A percentile compares a stretch with the other conserved stretches of the same genome.
phyloP scores from a whole-genome alignment of 1,140 invertebrate species.

The Octopus sinensis region DNA sequence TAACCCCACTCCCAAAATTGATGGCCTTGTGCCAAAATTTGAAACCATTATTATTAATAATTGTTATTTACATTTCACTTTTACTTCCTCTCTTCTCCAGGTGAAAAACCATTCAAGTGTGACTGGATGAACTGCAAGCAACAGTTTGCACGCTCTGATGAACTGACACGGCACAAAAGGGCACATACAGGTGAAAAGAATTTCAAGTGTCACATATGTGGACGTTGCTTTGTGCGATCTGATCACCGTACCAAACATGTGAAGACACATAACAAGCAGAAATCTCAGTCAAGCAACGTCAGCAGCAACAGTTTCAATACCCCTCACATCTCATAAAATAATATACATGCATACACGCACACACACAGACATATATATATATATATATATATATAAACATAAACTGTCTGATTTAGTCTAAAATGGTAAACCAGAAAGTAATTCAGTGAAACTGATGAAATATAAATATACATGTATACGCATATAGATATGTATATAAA shows the following conservation, averaged over 20 bases:
- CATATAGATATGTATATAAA: too few relatives aligned
- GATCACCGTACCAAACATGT: conserved; percentile 46
- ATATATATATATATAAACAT: background rate
- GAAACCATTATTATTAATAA: background rate
- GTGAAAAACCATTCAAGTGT: conserved; percentile 63
- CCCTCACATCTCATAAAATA: background rate
- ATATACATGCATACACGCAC: background rate
- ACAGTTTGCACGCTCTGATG: conserved; percentile 87
- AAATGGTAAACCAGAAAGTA: too few relatives aligned
- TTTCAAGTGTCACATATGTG: conserved; percentile 80
- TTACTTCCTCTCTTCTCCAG: conserved; percentile 21
- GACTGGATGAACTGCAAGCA: conserved; percentile 82
- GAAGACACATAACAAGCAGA: conserved; percentile 43
- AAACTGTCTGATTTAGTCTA: background rate
- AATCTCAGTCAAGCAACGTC: background rate
- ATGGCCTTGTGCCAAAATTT: background rate
- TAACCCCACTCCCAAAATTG: background rate
- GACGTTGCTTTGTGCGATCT: conserved; percentile 84
- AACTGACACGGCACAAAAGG: conserved; percentile 81
- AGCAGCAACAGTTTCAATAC: background rate
- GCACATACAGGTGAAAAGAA: conserved; percentile 92
- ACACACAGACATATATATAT: background rate
- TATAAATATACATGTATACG: too few relatives aligned
- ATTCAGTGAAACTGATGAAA: too few relatives aligned
- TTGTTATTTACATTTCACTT: background rate